Evolutionary conservation across 1,140 invertebrate genomes (phyloP).

Genomic region (Trichonephila clavipes): DNA sequence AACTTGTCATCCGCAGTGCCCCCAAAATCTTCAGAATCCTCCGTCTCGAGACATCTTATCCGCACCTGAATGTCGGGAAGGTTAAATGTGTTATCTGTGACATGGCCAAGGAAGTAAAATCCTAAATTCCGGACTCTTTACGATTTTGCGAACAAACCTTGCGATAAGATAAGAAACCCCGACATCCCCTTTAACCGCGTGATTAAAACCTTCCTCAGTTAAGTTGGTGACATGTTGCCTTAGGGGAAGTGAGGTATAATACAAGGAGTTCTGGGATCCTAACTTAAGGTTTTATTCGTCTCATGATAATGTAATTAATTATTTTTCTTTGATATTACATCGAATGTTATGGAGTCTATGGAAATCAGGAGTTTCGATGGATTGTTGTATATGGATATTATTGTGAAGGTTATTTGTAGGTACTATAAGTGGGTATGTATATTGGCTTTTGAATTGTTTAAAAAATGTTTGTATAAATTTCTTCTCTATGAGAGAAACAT

Average conservation of each 20-base stretch:
- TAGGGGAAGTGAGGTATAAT: not conserved
- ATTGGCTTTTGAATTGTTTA: too few species aligned
- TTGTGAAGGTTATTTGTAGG: too few species aligned
- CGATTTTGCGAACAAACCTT: constrained; percentile 68
- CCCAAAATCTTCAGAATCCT: not conserved
- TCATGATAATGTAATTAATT: not conserved
- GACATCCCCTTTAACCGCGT: not conserved
- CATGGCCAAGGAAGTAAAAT: constrained; percentile 51
- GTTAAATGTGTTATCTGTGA: constrained; percentile 49
- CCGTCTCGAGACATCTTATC: not conserved
- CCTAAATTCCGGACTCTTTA: constrained; percentile 54
- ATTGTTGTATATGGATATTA: not conserved
- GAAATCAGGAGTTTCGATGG: not conserved
- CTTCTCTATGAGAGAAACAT: too few species aligned
- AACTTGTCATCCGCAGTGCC: not conserved
- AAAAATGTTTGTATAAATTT: too few species aligned
- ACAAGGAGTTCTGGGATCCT: not conserved
- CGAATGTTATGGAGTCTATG: not conserved
- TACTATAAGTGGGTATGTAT: too few species aligned
- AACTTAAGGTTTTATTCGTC: not conserved
- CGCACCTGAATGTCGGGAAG: not conserved
- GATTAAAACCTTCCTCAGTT: constrained; percentile 33
- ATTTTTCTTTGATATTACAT: not conserved
- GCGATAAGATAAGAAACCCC: constrained; percentile 61
- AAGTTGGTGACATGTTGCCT: not conserved